Base-by-base conservation (phyloP, 2,113 vertebrate species). In the Sander lucioperca region DNA sequence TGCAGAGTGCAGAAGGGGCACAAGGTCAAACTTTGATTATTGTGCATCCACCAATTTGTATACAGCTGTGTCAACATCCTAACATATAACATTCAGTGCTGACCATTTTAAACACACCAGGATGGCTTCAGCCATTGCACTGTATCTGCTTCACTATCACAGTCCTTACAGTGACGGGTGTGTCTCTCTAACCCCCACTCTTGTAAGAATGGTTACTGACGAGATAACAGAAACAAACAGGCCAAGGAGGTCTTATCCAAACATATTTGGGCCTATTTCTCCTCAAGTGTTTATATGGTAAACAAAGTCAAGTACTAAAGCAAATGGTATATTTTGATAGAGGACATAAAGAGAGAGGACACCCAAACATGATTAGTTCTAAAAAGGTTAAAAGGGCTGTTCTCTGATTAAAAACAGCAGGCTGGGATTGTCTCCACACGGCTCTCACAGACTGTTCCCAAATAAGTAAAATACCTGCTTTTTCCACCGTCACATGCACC, bases 11-110 rank as follows among this genome's bases (percentile, higher is more conserved):
- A 86, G 91, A 50, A 71, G 93, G 50, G 68, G 85, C 73, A 65
- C 2, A 39, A 39, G 54, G 43, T 54, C 47, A 61, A 1, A 78
- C 51, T 69, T 25, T 25, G 50, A 66, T 53, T 25, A 48, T 16
- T 66, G 36, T 54, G 56, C 27, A 15, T 70, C 69, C 48, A 56
- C 15, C 51, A 36, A 9, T 84, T 80, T 48, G 13, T 66, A 76
- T 77, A 75, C 80, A 83, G 86, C 89, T 85, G 80, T 88, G 74
- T 85, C 85, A 89, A 77, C 85, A 87, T 68, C 16, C 1, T 19
- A n/a, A 63, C 58, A 43, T 69, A 43, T 25, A 48, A 56, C 33
- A 51, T 57, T 33, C 12, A 68, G 21, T 5, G 14, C 21, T 70
- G 76, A 56, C 10, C 63, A 15, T 30, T 77, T 68, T 30, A 71